Conservation (phyloP, 2,113 vertebrate genomes). For the Cephalopholis sonnerati region DNA sequence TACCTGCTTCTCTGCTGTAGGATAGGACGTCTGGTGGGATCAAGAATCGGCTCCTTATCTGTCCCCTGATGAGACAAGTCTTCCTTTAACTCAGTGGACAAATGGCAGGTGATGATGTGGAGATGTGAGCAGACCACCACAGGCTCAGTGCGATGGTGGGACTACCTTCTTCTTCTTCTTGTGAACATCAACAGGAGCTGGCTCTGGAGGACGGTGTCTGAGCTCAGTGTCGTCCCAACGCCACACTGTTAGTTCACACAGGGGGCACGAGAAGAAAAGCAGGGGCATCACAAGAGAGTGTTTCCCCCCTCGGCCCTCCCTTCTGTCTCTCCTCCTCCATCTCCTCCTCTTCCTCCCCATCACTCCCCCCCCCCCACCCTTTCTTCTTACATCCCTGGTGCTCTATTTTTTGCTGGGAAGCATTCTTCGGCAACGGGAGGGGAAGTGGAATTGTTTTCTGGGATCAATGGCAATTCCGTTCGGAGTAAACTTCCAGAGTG, state of each 20-base stretch:
- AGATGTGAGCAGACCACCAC: background rate
- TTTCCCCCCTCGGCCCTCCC: conserved; percentile 69
- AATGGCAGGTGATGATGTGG: conserved; percentile 42
- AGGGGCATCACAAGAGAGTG: conserved; percentile 85
- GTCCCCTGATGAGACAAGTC: background rate
- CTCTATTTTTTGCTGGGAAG: conserved; percentile 90
- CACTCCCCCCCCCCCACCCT: conserved; percentile 77
- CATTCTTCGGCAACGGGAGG: conserved; percentile 87
- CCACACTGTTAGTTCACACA: conserved; percentile 69
- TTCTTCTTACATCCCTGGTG: conserved; percentile 83
- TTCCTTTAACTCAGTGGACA: conserved; percentile 18
- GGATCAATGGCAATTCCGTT: conserved; percentile 87
- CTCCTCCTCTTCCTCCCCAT: conserved; percentile 73
- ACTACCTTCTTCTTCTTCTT: conserved; percentile 22
- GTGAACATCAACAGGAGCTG: conserved; percentile 17
- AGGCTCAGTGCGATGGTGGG: background rate
- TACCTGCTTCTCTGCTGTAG: conserved; percentile 49
- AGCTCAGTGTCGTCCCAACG: conserved; percentile 34
- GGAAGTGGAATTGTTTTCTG: conserved; percentile 97
- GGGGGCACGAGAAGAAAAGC: conserved; percentile 82
- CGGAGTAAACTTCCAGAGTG: conserved; percentile 65
- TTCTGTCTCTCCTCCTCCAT: conserved; percentile 83
- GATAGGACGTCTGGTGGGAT: background rate
- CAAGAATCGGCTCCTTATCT: conserved; percentile 2
- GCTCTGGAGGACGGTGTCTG: background rate